phyloP scores from a whole-genome alignment of 2,888 invertebrate species.

The Fabriciana adippe region DNA sequence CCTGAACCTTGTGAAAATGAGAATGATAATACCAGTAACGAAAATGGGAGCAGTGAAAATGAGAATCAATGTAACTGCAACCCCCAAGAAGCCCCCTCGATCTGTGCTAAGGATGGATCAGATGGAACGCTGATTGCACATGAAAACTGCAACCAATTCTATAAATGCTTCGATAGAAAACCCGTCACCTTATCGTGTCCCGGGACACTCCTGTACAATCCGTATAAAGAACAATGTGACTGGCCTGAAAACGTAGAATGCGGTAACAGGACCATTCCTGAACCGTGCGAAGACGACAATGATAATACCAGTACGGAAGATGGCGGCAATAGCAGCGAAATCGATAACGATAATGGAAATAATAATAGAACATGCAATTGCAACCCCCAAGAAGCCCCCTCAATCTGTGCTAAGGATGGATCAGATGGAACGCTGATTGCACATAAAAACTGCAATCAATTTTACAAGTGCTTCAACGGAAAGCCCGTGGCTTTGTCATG shows the following conservation, averaged over 20 bases:
- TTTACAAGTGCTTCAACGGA: slow-evolving; percentile 45
- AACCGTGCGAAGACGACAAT: slow-evolving; percentile 20
- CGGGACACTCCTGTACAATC: slow-evolving; percentile 45
- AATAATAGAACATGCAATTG: slow-evolving; percentile 37
- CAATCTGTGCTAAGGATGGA: slow-evolving; percentile 42
- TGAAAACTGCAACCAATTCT: slow-evolving; percentile 50
- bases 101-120: slow-evolving; percentile 45
- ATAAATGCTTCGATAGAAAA: slow-evolving; percentile 42
- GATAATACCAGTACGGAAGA: slow-evolving; percentile 10
- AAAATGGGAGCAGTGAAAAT: slow-evolving; percentile 19
- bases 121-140: slow-evolving; percentile 48
- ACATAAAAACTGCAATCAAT: slow-evolving; percentile 49
- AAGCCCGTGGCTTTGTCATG: slow-evolving; percentile 42
- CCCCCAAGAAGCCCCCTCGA: slow-evolving; percentile 43
- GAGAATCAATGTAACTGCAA: slow-evolving; percentile 39
- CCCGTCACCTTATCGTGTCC: slow-evolving; percentile 44
- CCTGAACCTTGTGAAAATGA: slow-evolving; percentile 29
- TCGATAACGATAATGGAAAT: slow-evolving; percentile 3
- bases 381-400: slow-evolving; percentile 42
- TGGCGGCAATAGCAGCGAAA: not conserved
- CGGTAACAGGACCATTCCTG: slow-evolving; percentile 43
- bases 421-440: slow-evolving; percentile 48
- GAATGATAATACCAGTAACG: slow-evolving; percentile 12
- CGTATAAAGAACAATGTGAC: slow-evolving; percentile 46
- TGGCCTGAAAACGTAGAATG: slow-evolving; percentile 51